Base-by-base conservation (phyloP, 1,140 invertebrate species). In the Leptoteleia sp. region DNA sequence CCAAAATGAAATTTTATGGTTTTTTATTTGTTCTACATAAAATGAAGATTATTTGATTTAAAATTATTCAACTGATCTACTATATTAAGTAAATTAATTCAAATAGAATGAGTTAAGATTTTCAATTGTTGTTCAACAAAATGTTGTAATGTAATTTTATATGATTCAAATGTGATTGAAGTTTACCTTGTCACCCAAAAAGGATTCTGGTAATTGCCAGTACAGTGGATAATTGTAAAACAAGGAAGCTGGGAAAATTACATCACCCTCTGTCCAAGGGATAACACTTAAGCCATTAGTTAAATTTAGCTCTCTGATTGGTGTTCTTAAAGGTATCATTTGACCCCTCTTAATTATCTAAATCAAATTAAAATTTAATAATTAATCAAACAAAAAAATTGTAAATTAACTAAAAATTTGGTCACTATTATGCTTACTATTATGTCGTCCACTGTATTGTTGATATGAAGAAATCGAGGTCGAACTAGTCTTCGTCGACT, bases 181-280 rank as follows among this genome's bases (percentile, higher is more conserved):
- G n/a, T n/a, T n/a, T 17, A 50, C 94, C 90, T 93, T 94, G 90
- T 99, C 98, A 1, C 96, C 96, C 1, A 95, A 91, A 87, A 98
- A 97, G 35, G 93, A 90, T 1, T 92, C 89, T 0, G 97, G 96
- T 3, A 99, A 88, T 76, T 93, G 92, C 92, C 96, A 97, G 86
- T 98, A 98, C 0, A 98, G 89, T 0, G 96, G 96, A 68, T 93
- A 92, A 62, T 94, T 92, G 75, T 94, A 93, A 12, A 92, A 90
- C 22, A 91, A 89, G 43, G 90, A 92, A 1, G 92, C 88, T n/a
- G 93, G 92, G 17, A 96, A 91, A 1, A 91, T 92, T 0, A 95
- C 91, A 78, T 94, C 92, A 1, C 92, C 91, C 8, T 90, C 87
- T 40, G 89, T 89, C n/a, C 90, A 91, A 7, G 94, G 94, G n/a